Conservation (phyloP, 2,888 invertebrate genomes). For the Microchrysa polita region DNA sequence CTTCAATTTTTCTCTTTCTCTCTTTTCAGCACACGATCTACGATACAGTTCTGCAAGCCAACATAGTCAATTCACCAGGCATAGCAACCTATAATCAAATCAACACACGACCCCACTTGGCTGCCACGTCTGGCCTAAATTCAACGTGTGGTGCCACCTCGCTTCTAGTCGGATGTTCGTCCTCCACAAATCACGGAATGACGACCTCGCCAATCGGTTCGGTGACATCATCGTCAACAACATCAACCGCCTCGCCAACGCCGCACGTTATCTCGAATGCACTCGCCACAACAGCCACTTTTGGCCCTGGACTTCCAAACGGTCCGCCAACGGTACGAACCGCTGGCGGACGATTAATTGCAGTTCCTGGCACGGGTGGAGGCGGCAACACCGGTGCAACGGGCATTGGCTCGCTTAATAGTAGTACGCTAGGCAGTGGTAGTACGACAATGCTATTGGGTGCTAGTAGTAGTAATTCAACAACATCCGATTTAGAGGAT, state of each 20-base stretch:
- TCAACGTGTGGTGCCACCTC: constrained; percentile 19
- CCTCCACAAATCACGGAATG: constrained; percentile 41
- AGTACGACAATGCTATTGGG: background rate
- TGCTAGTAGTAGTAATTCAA: constrained; percentile 56
- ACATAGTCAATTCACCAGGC: constrained; percentile 47
- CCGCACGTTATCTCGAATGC: constrained; percentile 54
- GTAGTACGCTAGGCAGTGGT: background rate
- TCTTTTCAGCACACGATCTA: constrained; percentile 46
- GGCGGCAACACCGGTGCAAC: background rate
- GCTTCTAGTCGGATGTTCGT: constrained; percentile 44
- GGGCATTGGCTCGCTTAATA: background rate
- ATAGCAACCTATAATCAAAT: constrained; percentile 63
- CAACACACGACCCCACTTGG: constrained; percentile 60
- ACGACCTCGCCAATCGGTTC: constrained; percentile 52
- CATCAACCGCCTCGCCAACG: constrained; percentile 55
- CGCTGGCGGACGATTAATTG: constrained; percentile 38
- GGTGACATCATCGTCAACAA: constrained; percentile 59
- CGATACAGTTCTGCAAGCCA: constrained; percentile 47
- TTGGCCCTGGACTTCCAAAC: constrained; percentile 20
- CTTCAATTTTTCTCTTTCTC: no score
- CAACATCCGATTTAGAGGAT: constrained; percentile 63
- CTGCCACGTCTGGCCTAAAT: constrained; percentile 54
- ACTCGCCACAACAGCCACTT: constrained; percentile 51
- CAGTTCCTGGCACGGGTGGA: background rate
- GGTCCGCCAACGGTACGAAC: constrained; percentile 31